Percentiles rank a stretch among this genome's conserved stretches.
Evolutionary conservation across 2,797 vertebrate species (phyloP).

Genomic region (Notolabrus celidotus): DNA sequence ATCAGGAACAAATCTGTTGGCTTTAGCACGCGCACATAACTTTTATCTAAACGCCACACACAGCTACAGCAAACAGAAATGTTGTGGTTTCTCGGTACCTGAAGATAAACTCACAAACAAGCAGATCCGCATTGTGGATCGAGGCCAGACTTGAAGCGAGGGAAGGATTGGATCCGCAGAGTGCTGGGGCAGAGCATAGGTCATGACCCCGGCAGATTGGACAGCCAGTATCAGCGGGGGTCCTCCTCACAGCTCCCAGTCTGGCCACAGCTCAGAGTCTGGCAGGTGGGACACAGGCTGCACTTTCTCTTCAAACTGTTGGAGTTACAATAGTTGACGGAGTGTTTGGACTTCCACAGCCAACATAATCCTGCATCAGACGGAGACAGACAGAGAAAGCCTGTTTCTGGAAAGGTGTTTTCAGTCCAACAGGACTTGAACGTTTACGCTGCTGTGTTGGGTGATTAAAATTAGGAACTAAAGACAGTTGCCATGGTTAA

Average conservation of each 20-base stretch:
- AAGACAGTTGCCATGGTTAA: constrained; percentile 19
- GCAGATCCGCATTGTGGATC: constrained; percentile 19
- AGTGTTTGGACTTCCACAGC: constrained; percentile 33
- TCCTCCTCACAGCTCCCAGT: constrained; percentile 30
- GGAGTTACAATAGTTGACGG: constrained; percentile 39
- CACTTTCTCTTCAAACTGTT: constrained; percentile 25
- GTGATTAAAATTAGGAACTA: constrained; percentile 15
- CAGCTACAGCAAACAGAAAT: constrained; percentile 30
- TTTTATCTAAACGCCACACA: constrained; percentile 54
- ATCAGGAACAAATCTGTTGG: constrained; percentile 70
- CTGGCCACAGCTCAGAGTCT: constrained; percentile 35
- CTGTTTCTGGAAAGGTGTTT: constrained; percentile 29
- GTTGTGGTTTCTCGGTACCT: constrained; percentile 26
- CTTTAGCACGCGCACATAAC: constrained; percentile 49
- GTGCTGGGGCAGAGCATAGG: constrained; percentile 44
- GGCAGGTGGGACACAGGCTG: constrained; percentile 48
- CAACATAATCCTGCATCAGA: constrained; percentile 24
- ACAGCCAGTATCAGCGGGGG: constrained; percentile 33
- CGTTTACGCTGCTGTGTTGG: constrained; percentile 8
- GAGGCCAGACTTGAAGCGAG: constrained; percentile 44
- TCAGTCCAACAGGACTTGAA: constrained; percentile 30
- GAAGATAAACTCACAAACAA: constrained; percentile 15
- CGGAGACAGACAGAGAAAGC: constrained; percentile 38
- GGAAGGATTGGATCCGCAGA: constrained; percentile 32
- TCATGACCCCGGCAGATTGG: constrained; percentile 58